phyloP scores from a whole-genome alignment of 2,113 vertebrate genomes.

The Cebus imitator region DNA sequence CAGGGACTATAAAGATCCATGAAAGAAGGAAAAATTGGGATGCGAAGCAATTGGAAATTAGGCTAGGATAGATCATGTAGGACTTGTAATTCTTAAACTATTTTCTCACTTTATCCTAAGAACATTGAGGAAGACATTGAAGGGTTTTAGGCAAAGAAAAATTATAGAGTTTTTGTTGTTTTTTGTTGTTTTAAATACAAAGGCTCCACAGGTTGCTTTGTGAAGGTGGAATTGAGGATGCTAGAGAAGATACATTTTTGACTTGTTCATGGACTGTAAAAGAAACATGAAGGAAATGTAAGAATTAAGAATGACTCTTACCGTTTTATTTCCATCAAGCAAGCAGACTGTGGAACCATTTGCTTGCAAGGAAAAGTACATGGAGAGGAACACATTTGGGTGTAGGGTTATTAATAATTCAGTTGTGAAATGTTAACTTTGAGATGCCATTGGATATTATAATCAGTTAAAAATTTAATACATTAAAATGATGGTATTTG shows the following conservation, averaged over 20 bases:
- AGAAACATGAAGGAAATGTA: not conserved
- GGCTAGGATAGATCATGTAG: not conserved
- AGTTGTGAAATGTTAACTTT: not conserved
- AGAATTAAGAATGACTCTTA: not conserved
- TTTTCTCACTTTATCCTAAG: not conserved
- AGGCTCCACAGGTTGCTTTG: not conserved
- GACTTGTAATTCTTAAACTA: not conserved
- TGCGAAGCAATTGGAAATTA: not conserved
- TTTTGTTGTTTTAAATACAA: not conserved
- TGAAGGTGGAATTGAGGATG: too few relatives aligned
- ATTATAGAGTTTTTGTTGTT: not conserved
- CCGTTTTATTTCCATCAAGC: not conserved
- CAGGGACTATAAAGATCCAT: not conserved
- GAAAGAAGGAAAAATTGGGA: not conserved
- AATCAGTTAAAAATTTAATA: not conserved
- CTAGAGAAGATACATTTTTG: too few relatives aligned
- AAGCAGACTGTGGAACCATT: not conserved
- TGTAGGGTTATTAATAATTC: not conserved
- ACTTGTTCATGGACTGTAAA: not conserved
- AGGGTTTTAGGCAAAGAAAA: not conserved
- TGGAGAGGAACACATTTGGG: not conserved
- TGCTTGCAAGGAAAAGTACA: not conserved
- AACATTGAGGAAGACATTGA: not conserved
- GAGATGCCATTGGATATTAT: not conserved
- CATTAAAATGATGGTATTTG: not conserved